phyloP scores from a whole-genome alignment of 2,888 invertebrate genomes.

The Achlya flavicornis region DNA sequence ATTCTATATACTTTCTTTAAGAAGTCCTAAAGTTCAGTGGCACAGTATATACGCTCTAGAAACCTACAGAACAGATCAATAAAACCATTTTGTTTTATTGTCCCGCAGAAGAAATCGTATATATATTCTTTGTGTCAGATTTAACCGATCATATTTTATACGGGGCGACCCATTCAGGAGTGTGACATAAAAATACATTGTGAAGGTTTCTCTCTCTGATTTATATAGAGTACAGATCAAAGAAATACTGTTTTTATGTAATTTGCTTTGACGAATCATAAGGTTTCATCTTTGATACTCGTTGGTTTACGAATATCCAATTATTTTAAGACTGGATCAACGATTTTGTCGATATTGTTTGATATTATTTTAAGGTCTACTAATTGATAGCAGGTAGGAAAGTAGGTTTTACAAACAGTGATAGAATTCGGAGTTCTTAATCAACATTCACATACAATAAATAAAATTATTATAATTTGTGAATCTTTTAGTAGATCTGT shows the following conservation, averaged over 20 bases:
- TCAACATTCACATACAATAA: no score
- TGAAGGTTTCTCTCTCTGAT: constrained; percentile 48
- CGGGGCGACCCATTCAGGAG: constrained; percentile 44
- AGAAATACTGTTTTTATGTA: constrained; percentile 45
- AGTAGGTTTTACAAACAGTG: no score
- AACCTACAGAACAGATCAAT: constrained; percentile 28
- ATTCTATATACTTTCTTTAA: background rate
- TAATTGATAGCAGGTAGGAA: background rate
- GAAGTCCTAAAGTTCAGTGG: background rate
- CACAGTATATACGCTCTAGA: background rate
- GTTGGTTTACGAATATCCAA: constrained; percentile 18
- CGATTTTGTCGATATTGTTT: background rate
- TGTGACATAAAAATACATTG: constrained; percentile 59
- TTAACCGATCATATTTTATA: constrained; percentile 63
- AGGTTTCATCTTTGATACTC: constrained; percentile 20
- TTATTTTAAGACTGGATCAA: constrained; percentile 14
- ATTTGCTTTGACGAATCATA: constrained; percentile 44
- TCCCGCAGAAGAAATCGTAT: constrained; percentile 45
- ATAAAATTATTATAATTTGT: no score
- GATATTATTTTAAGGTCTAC: background rate
- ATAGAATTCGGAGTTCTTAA: no score
- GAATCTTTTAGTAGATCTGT: no score
- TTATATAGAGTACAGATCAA: constrained; percentile 57
- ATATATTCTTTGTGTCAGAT: constrained; percentile 53
- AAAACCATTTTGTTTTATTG: constrained; percentile 51